Base-by-base conservation (phyloP, 2,888 invertebrate species). In the Drosophila tanythrix region DNA sequence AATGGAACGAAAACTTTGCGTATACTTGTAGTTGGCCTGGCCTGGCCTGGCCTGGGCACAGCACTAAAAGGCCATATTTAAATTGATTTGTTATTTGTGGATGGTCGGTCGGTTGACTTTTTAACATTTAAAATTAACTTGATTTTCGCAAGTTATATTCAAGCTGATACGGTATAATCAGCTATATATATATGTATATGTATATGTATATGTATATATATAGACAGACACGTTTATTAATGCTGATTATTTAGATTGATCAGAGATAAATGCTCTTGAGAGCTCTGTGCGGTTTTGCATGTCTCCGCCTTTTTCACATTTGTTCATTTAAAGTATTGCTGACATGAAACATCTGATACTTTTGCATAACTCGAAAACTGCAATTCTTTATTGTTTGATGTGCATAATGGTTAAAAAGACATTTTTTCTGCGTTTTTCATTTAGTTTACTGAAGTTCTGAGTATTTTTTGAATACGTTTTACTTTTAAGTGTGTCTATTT, bases 281-380 rank as follows among this genome's bases (percentile, higher is more conserved):
- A 31, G 31, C 31, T 2, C 8, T 56, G 52, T 46, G 60, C 62
- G 67, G 55, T 79, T 61, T 76, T 79, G 69, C 60, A 64, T 64
- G 67, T 58, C 81, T 89, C 71, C 79, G 70, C 36, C 43, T 21
- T 63, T 66, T 58, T 61, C 25, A 55, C 51, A 61, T 60, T 60
- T 59, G 38, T 50, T 60, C 18, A 56, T 61, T 50, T 57, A 31
- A 46, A 46, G 36, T 36, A 27, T 25, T 38, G 36, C 21, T 35
- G 36, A 50, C 27, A 36, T 55, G 33, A 33, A 51, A 56, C 38
- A 58, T 63, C 31, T 15, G 35, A 50, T 36, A 52, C 51, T 82
- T 90, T 70, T 57, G 68, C 62, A 85, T 74, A 86, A 70, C 67
- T 43, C 3, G 15, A 62, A 53, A 61, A 51, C 33, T 51, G 50